Percentiles rank a stretch among this genome's conserved stretches.
Conservation (phyloP, 2,113 vertebrate species). For the Pomatostomus ruficeps region DNA sequence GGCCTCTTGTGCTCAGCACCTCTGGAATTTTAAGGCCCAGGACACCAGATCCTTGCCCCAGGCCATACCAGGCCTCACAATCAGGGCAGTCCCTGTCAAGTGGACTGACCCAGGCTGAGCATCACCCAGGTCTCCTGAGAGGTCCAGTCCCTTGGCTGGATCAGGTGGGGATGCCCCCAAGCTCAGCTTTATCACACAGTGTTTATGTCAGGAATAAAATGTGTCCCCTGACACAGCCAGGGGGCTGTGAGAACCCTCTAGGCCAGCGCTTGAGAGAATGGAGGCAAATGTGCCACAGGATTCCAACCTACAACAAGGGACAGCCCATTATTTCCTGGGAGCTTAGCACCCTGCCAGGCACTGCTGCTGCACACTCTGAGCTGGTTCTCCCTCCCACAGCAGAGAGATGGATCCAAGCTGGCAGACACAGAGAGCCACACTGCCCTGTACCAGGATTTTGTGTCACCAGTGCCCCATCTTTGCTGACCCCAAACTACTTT, state of each 20-base stretch:
- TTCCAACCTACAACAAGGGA: not conserved
- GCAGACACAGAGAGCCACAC: not conserved
- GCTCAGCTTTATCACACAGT: not conserved
- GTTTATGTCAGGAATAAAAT: not conserved
- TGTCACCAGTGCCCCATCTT: not conserved
- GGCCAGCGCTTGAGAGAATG: not conserved
- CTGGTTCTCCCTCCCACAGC: not conserved
- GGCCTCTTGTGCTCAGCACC: too few species aligned
- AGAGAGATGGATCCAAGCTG: not conserved
- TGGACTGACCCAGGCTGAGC: too few species aligned
- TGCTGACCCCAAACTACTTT: not conserved
- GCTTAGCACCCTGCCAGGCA: not conserved
- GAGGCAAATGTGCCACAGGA: not conserved
- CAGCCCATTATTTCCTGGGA: not conserved
- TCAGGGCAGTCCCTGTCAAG: not conserved
- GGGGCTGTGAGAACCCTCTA: not conserved
- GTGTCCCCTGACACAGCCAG: not conserved
- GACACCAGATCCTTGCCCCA: not conserved
- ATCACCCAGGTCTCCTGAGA: too few species aligned
- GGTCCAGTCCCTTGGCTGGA: rapidly evolving
- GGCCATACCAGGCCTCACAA: not conserved
- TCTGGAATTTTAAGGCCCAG: not conserved
- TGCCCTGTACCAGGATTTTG: not conserved
- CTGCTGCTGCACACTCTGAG: not conserved
- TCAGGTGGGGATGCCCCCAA: not conserved